Evolutionary conservation across 1,140 invertebrate genomes (phyloP).

Genomic region (Drosophila guanche): DNA sequence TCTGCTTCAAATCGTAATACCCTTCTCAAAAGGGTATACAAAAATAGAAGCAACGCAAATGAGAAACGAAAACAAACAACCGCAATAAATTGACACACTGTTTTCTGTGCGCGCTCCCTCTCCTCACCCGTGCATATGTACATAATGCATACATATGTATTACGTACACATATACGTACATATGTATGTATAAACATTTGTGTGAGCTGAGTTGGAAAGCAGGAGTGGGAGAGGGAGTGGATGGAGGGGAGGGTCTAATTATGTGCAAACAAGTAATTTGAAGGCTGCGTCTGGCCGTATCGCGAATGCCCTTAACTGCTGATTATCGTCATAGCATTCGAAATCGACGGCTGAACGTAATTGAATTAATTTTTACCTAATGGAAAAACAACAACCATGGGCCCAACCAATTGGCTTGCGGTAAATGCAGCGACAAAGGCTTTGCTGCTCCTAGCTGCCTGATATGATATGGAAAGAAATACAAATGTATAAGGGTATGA

Average conservation of each 20-base stretch:
- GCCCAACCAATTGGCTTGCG: conserved; percentile 4
- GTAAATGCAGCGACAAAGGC: conserved; percentile 16
- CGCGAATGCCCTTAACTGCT: conserved; percentile 44
- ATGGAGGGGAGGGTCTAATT: conserved; percentile 49
- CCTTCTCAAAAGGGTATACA: neutral
- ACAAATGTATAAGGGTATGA: neutral
- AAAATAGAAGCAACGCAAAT: conserved; percentile 8
- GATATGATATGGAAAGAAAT: too few relatives aligned
- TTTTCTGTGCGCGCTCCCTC: neutral
- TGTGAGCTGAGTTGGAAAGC: neutral
- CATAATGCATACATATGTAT: too few relatives aligned
- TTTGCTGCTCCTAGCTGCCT: conserved; percentile 17
- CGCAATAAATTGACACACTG: conserved; percentile 6
- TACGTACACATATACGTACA: conserved; percentile 5
- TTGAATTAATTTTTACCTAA: conserved; percentile 57
- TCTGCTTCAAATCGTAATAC: too few relatives aligned
- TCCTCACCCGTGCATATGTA: too few relatives aligned
- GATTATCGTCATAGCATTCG: conserved; percentile 37
- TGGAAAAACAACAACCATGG: conserved; percentile 27
- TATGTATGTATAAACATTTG: neutral
- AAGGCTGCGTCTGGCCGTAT: conserved; percentile 39
- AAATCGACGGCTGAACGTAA: conserved; percentile 59
- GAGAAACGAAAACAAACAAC: conserved; percentile 14
- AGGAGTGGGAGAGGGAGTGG: too few relatives aligned
- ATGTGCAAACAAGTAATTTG: conserved; percentile 60